phyloP scores from a whole-genome alignment of 2,888 invertebrate species.

The Stenotaenia linearis region DNA sequence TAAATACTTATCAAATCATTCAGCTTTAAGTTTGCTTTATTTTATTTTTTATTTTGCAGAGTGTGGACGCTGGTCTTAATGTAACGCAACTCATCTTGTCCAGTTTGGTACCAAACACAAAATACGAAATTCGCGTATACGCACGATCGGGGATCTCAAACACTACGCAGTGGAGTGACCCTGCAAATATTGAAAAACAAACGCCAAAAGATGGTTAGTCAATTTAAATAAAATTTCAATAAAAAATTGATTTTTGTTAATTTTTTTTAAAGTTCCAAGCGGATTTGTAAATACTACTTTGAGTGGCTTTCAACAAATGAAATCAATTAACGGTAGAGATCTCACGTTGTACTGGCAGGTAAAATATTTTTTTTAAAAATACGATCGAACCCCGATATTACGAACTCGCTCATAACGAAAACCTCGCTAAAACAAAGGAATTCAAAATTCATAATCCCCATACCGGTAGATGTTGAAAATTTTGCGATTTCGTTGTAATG shows the following conservation, averaged over 20 bases:
- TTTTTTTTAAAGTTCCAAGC: neutral
- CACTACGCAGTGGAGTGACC: neutral
- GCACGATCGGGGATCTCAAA: neutral
- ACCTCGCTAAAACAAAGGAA: too few relatives aligned
- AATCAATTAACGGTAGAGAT: neutral
- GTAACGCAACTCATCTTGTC: neutral
- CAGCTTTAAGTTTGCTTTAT: neutral
- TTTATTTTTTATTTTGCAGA: neutral
- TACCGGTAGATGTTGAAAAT: too few relatives aligned
- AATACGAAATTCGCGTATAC: neutral
- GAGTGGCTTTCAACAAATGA: constrained; percentile 11
- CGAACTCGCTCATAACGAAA: too few relatives aligned
- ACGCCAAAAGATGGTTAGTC: constrained; percentile 17
- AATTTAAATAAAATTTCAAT: neutral
- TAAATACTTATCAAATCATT: neutral
- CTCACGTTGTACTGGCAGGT: constrained; percentile 26
- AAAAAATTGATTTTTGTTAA: neutral
- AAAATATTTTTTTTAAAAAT: too few relatives aligned
- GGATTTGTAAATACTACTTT: neutral
- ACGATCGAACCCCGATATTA: too few relatives aligned
- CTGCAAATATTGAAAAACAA: neutral
- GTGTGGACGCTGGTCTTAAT: neutral
- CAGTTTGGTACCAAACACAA: constrained; percentile 21
- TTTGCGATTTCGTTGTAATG: too few relatives aligned
- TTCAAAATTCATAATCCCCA: too few relatives aligned